phyloP scores from a whole-genome alignment of 2,797 vertebrate species.

The Tolypeutes matacus region DNA sequence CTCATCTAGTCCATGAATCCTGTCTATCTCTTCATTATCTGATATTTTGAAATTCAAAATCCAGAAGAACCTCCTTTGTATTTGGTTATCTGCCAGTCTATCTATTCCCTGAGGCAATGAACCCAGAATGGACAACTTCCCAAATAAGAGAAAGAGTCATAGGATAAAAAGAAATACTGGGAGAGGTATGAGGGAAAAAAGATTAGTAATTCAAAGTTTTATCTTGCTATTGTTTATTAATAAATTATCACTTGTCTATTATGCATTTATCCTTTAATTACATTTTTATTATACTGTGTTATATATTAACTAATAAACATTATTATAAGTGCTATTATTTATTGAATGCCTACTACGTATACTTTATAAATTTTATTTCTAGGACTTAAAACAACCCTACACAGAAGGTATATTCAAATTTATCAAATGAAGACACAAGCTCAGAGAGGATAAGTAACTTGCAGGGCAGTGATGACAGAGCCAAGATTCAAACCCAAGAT shows the following conservation, averaged over 20 bases:
- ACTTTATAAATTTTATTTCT: slow-evolving; percentile 32
- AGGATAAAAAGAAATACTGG: neutral
- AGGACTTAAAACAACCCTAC: neutral
- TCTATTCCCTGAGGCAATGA: neutral
- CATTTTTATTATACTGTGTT: neutral
- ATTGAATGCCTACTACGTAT: neutral
- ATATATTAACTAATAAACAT: neutral
- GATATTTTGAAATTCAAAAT: slow-evolving; percentile 36
- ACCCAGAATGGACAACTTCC: slow-evolving; percentile 1
- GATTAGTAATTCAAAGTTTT: neutral
- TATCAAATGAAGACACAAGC: neutral
- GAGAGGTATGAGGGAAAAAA: neutral
- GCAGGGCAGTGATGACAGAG: neutral
- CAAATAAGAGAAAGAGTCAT: neutral
- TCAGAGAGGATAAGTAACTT: neutral
- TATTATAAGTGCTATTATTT: neutral
- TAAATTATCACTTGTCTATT: slow-evolving; percentile 1
- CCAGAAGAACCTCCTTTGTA: neutral
- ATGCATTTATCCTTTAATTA: neutral
- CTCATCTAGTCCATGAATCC: neutral
- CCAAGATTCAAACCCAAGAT: neutral
- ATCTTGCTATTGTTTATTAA: neutral
- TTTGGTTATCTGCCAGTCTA: neutral
- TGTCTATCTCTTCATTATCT: neutral
- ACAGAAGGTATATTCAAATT: slow-evolving; percentile 16